A percentile compares a stretch with the other conserved stretches of the same genome.
Conservation (phyloP, 37 sponge, comb jelly and placozoan species). For the Bolinopsis microptera region DNA sequence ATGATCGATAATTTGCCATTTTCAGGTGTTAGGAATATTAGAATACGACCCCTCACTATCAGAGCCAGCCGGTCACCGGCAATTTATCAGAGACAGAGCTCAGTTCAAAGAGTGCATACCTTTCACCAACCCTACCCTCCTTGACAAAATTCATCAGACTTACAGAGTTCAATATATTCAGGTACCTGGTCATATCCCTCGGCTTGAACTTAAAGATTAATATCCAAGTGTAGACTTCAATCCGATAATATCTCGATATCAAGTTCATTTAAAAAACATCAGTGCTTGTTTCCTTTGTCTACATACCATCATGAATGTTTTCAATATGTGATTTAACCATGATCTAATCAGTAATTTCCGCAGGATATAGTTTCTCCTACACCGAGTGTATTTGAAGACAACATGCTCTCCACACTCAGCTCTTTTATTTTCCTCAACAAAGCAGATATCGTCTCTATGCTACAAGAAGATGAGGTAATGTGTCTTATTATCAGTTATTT, state of each 20-base stretch:
- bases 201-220: no score
- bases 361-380: slow-evolving; percentile 93
- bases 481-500: neutral
- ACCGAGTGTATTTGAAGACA: slow-evolving; percentile 96
- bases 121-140: slow-evolving; percentile 77
- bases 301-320: no score
- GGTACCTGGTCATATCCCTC: no score
- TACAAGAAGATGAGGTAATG: slow-evolving; percentile 68
- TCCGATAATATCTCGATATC: no score
- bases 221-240: no score
- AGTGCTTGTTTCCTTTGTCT: no score
- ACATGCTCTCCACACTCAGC: slow-evolving; percentile 85
- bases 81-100: slow-evolving; percentile 77
- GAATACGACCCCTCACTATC: slow-evolving; percentile 84
- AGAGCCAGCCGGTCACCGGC: slow-evolving; percentile 77
- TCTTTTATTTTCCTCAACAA: slow-evolving; percentile 85
- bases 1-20: no score
- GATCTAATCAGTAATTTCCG: no score
- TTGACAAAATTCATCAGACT: slow-evolving; percentile 83
- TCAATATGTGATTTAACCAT: no score
- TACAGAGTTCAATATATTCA: slow-evolving; percentile 84
- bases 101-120: slow-evolving; percentile 84
- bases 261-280: no score
- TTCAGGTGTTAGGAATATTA: slow-evolving; percentile 78
- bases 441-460: slow-evolving; percentile 76